phyloP scores from a whole-genome alignment of 2,797 vertebrate genomes.

The Holocentrus rufus region DNA sequence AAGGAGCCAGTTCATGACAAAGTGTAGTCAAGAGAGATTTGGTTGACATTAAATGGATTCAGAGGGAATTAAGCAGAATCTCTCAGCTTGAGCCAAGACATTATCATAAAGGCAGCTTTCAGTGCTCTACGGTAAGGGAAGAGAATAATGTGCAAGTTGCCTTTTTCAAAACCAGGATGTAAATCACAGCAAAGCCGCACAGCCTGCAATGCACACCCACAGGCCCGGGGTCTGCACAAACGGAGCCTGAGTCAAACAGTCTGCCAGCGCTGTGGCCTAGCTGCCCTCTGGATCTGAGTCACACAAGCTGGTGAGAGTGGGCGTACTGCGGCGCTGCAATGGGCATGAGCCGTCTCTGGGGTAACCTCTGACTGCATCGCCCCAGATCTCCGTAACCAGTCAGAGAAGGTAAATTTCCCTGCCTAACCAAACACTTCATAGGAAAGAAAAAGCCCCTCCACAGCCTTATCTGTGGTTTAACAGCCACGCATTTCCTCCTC shows the following conservation, averaged over 20 bases:
- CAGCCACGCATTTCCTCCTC: constrained; percentile 57
- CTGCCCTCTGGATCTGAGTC: constrained; percentile 73
- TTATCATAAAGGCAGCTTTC: constrained; percentile 55
- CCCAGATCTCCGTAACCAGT: constrained; percentile 36
- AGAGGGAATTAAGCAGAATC: constrained; percentile 6
- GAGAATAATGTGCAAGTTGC: constrained; percentile 46
- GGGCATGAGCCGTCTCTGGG: constrained; percentile 47
- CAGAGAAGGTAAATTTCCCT: constrained; percentile 37
- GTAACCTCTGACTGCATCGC: constrained; percentile 43
- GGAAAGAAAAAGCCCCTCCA: constrained; percentile 15
- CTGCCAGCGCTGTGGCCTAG: constrained; percentile 47
- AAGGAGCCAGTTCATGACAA: too few species aligned
- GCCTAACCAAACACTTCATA: neutral
- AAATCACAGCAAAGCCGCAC: constrained; percentile 71
- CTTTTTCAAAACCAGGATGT: constrained; percentile 71
- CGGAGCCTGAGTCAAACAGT: constrained; percentile 51
- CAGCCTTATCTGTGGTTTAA: constrained; percentile 59
- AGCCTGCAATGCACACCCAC: constrained; percentile 51
- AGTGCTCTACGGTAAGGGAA: constrained; percentile 58
- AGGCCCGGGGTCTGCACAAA: constrained; percentile 26
- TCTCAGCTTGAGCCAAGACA: constrained; percentile 57
- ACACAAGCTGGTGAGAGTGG: constrained; percentile 55
- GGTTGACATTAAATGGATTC: neutral
- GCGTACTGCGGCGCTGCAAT: constrained; percentile 33
- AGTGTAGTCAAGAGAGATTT: neutral